A percentile compares a stretch with the other conserved stretches of the same genome.
phyloP scores from a whole-genome alignment of 2,888 invertebrate species.

The Apantesis nais region DNA sequence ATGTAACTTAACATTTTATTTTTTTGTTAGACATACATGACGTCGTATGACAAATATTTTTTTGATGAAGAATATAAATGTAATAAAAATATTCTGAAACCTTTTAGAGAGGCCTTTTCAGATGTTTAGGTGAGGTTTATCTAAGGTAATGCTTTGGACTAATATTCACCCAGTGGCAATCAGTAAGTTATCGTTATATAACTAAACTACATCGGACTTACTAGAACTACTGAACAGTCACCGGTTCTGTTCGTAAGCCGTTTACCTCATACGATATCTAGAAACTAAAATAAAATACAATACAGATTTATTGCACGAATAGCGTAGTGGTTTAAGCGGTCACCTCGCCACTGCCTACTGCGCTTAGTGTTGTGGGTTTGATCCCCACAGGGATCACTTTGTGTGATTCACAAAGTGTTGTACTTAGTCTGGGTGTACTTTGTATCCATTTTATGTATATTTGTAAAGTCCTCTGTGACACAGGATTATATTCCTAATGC shows the following conservation, averaged over 20 bases:
- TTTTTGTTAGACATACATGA: background rate
- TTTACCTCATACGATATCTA: background rate
- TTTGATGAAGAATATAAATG: too few species aligned
- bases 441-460: too few species aligned
- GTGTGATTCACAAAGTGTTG: too few species aligned
- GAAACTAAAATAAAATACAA: background rate
- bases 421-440: too few species aligned
- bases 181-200: constrained; percentile 20
- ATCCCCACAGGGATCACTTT: too few species aligned
- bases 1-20: background rate
- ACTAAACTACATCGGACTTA: constrained; percentile 36
- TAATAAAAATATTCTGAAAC: too few species aligned
- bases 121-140: background rate
- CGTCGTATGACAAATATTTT: background rate
- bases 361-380: too few species aligned
- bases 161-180: constrained; percentile 17
- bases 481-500: too few species aligned
- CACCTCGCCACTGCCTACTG: too few species aligned
- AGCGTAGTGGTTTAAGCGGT: too few species aligned
- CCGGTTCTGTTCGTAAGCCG: constrained; percentile 16
- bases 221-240: constrained; percentile 17
- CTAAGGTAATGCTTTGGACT: background rate
- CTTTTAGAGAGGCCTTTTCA: background rate
- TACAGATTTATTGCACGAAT: too few species aligned
- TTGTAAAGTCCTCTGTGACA: too few species aligned